A percentile compares a stretch with the other conserved stretches of the same genome.
phyloP scores from a whole-genome alignment of 1,140 invertebrate species.

The Drosophila sproati region DNA sequence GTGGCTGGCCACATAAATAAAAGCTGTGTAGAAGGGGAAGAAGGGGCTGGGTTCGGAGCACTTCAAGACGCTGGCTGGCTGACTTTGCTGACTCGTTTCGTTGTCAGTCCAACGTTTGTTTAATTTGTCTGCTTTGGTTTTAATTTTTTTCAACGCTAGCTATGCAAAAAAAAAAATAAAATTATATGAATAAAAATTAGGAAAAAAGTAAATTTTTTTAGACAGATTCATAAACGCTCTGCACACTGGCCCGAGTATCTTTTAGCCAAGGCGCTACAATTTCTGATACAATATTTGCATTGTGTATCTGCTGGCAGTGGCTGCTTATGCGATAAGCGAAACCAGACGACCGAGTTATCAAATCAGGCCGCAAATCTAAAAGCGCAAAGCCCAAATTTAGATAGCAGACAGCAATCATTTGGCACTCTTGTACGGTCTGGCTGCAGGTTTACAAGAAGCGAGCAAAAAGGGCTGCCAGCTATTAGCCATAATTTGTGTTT shows the following conservation, averaged over 20 bases:
- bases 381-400: slow-evolving; percentile 26
- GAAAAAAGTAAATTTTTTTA: neutral
- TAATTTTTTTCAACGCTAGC: slow-evolving; percentile 28
- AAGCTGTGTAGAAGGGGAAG: slow-evolving; percentile 27
- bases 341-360: slow-evolving; percentile 28
- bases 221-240: slow-evolving; percentile 35
- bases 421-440: slow-evolving; percentile 13
- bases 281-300: slow-evolving; percentile 53
- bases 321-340: slow-evolving; percentile 26
- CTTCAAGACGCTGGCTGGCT: slow-evolving; percentile 66
- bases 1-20: slow-evolving; percentile 68
- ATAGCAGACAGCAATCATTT: slow-evolving; percentile 11
- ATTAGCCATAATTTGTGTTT: slow-evolving; percentile 19
- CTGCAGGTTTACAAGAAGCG: neutral
- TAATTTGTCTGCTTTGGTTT: slow-evolving; percentile 73
- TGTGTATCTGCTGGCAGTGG: slow-evolving; percentile 42
- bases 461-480: slow-evolving; percentile 17
- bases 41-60: slow-evolving; percentile 38
- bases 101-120: slow-evolving; percentile 70
- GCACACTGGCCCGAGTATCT: neutral
- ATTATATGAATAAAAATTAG: neutral
- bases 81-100: slow-evolving; percentile 34
- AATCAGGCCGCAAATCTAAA: slow-evolving; percentile 27
- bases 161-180: too few relatives aligned
- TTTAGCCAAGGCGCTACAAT: slow-evolving; percentile 35